Base-by-base conservation (phyloP, 2,797 vertebrate genomes). In the Esox lucius region DNA sequence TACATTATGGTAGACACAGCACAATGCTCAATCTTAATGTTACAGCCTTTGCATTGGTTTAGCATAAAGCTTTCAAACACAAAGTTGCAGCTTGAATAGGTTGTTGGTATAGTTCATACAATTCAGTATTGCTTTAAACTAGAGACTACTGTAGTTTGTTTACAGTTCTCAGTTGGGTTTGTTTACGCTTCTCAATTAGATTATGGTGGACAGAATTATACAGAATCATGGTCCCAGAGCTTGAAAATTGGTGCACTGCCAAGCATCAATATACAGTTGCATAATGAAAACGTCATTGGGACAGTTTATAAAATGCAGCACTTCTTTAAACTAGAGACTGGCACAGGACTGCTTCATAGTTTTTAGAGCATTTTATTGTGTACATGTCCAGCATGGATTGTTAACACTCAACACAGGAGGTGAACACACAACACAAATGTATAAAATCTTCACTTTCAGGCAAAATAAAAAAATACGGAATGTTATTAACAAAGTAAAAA, bases 311-410 rank as follows among this genome's bases (percentile, higher is more conserved):
- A 61, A 61, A 61, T 61, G 56, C 11, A 61, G 22, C 4, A 24
- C 24, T 24, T 11, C 22, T 24, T 22, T 24, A 24, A 24, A 61
- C 56, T 61, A 5, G 22, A 61, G 22, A 71, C 22, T 46, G 46
- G 42, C 42, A 46, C 12, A 11, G 2, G 42, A 13, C 42, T 11
- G 42, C 42, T 3, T 4, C 11, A 66, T 68, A 78, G 75, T 79
- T 85, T 85, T 92, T 79, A 83, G 80, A 85, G 85, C 83, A 86
- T 85, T 89, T 86, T 83, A 87, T 86, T 91, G 92, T 94, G 92
- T 93, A 94, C 94, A 95, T 95, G 94, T 93, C 94, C 94, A 94
- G 94, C 94, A 95, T 95, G 94, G 92, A 91, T 93, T 90, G 89
- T 94, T 94, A 95, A 94, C 91, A 95, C 92, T 92, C 90, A 92